Evolutionary conservation across 2,797 vertebrate species (phyloP).

Genomic region (Sylvia borin): DNA sequence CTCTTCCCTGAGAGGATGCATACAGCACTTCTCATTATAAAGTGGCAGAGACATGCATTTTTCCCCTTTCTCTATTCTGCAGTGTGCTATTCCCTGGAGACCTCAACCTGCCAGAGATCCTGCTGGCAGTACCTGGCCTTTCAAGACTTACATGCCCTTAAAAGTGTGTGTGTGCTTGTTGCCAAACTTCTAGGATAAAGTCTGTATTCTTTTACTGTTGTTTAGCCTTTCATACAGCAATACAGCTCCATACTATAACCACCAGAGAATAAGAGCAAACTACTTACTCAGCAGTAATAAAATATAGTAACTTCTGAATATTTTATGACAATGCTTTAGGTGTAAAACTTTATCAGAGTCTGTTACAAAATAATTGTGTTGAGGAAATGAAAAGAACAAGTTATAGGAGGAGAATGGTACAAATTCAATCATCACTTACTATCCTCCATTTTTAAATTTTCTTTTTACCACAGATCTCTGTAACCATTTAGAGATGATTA

Average conservation of each 20-base stretch:
- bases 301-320: conserved; percentile 75
- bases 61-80: background rate
- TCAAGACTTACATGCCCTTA: background rate
- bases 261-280: conserved; percentile 52
- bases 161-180: background rate
- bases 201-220: background rate
- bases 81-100: background rate
- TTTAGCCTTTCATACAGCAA: conserved; percentile 41
- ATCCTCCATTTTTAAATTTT: background rate
- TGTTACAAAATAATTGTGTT: conserved; percentile 14
- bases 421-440: background rate
- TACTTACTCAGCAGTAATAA: conserved; percentile 74
- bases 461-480: background rate
- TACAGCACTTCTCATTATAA: background rate
- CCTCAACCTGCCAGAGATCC: background rate
- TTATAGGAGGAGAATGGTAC: background rate
- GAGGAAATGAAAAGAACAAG: conserved; percentile 40
- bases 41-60: background rate
- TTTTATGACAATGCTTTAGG: conserved; percentile 75
- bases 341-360: conserved; percentile 70
- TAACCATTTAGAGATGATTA: background rate
- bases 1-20: background rate
- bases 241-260: conserved; percentile 32
- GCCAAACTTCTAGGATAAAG: background rate
- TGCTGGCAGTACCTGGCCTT: background rate